A percentile compares a stretch with the other conserved stretches of the same genome.
These are phyloP conservation scores for Zaprionus gabonicus DNA, from an alignment of 1,140 invertebrate genomes.

Conservation along the genomic window DNA sequence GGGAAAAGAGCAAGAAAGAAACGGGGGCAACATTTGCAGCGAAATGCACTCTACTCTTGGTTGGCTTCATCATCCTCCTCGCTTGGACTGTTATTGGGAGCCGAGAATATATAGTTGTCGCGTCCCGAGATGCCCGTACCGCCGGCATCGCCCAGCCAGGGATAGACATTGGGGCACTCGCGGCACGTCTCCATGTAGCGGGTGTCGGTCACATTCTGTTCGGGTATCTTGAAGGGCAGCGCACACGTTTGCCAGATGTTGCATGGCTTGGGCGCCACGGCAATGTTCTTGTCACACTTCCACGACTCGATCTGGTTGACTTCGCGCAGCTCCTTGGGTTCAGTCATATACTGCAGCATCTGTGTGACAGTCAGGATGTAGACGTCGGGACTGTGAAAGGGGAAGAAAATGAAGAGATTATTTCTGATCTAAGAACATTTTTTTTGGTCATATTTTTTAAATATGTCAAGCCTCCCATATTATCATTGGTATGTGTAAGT, in stretches of 20 bases:
- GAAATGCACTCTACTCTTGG: slow-evolving; percentile 14
- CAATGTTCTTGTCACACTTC: slow-evolving; percentile 91
- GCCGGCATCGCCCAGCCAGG: slow-evolving; percentile 89
- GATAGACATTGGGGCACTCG: slow-evolving; percentile 91
- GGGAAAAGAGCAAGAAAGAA: background rate
- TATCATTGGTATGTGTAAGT: background rate
- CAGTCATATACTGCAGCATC: slow-evolving; percentile 95
- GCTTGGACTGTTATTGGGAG: background rate
- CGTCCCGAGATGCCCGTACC: slow-evolving; percentile 91
- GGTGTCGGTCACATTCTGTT: slow-evolving; percentile 91
- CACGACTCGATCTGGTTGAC: slow-evolving; percentile 90
- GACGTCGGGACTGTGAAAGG: slow-evolving; percentile 90
- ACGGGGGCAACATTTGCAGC: background rate
- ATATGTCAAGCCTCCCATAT: background rate
- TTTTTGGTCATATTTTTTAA: background rate
- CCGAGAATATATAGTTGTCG: slow-evolving; percentile 90
- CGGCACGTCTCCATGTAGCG: slow-evolving; percentile 95
- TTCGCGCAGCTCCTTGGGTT: slow-evolving; percentile 90
- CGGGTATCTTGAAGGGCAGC: slow-evolving; percentile 90
- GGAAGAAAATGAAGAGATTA: slow-evolving; percentile 36
- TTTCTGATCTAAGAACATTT: too few species aligned
- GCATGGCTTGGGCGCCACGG: slow-evolving; percentile 89
- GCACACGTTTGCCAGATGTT: slow-evolving; percentile 94
- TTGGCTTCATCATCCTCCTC: background rate
- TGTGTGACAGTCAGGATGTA: slow-evolving; percentile 96